Base-by-base conservation (phyloP, 1,140 invertebrate genomes). In the Ceratitis capitata region DNA sequence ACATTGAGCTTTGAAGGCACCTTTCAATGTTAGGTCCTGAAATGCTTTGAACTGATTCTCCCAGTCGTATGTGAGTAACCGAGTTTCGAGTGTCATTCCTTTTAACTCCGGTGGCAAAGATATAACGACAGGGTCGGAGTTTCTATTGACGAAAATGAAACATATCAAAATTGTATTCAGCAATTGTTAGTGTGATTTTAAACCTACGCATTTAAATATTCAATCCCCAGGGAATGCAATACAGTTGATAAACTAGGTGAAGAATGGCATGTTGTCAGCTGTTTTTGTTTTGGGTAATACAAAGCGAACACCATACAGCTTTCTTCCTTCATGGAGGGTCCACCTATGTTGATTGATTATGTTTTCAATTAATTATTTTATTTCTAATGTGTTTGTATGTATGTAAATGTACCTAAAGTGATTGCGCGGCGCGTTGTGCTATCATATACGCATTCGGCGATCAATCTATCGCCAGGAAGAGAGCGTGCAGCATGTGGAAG, bases 361-460 rank as follows among this genome's bases (percentile, higher is more conserved):
- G n/a, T n/a, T n/a, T n/a, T n/a, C n/a, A n/a, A n/a, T n/a, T 2
- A 42, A 16, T 4, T 64, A 42, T 56, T 19, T n/a, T 61, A 47
- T 82, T 69, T 23, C 35, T 29, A 69, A 69, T 12, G 32, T 29
- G 26, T 12, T 32, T 19, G 35, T 61, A 61, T 39, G 42, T 16
- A 42, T 2, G 64, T 49, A 61, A 47, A 82, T 69, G 82, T 87
- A 87, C 95, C 95, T 39, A 95, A 89, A 45, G 95, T 95, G 87
- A 95, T 95, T 61, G 93, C 93, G 82, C 92, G 90, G 19, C 94
- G 92, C 29, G 92, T 92, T 85, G 93, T 93, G 88, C 94, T 95
- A 89, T 95, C 94, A 89, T 95, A 95, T 84, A 93, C 94, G 89
- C 95, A 95, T 87, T 95, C 94, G 14, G 94, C 93, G 85, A 95